Evolutionary conservation across 2,797 vertebrate genomes (phyloP), one percentile per base, ranked within the genome.

Genomic region (Mus minutoides): DNA sequence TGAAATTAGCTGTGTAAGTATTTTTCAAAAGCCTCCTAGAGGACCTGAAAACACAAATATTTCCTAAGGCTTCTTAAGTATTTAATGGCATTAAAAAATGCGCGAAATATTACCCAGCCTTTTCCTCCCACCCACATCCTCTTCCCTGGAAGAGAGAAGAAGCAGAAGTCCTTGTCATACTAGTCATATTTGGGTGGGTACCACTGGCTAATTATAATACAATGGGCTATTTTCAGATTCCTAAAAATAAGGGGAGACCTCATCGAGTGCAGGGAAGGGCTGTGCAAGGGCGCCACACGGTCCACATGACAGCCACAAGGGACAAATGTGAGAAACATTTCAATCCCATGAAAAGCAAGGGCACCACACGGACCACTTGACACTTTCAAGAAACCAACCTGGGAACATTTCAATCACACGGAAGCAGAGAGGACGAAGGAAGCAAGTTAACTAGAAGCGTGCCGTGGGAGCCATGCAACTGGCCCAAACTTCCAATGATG

Each of bases 161-260:
- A 93, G 89, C 75, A 94, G 89, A 95, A 88, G 49, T 96, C 92
- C 49, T 96, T 96, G 91, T 71, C 73, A 52, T 93, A 90, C 94
- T 78, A 86, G 49, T 88, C 86, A 75, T 52, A 88, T 91, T 69
- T 97, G 94, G 94, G 96, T 95, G 96, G 97, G 95, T 43, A 80
- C 29, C 34, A 24, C 2, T 31, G 76, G n/a, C 93, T 96, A 94
- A 95, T 96, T 95, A 92, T 89, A 97, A 96, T n/a, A 97, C 96
- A 97, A 97, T 96, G 84, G 92, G n/a, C 90, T 96, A 96, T 97
- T 97, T 97, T 97, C 88, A 92, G 90, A 34, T 94, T 94, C 92
- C 94, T 96, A 94, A 96, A 97, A 96, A 96, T 95, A 97, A 95
- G 73, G 80, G 86, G 16, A 58, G 78, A 84, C 86, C 56, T 88